A percentile compares a stretch with the other conserved stretches of the same genome.
Evolutionary conservation across 2,888 invertebrate species (phyloP).

Genomic region (Tortricodes alternella): DNA sequence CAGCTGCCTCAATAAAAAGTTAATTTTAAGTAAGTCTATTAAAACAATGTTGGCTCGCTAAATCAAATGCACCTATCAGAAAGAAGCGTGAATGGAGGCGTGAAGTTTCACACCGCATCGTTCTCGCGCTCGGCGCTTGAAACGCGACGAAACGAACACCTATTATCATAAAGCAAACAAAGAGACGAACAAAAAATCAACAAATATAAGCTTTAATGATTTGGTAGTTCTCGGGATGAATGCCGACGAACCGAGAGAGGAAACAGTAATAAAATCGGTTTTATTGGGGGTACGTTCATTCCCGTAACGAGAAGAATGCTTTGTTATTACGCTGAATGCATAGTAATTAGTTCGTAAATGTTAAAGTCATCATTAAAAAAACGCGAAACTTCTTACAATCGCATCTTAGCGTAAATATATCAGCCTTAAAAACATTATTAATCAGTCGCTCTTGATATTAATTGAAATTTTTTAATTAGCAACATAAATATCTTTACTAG

Average conservation of each 20-base stretch:
- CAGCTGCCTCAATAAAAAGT: constrained; percentile 45
- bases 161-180: constrained; percentile 82
- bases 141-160: constrained; percentile 73
- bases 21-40: constrained; percentile 60
- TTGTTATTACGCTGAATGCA: constrained; percentile 47
- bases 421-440: too few species aligned
- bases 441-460: too few species aligned
- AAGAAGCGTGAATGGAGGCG: constrained; percentile 75
- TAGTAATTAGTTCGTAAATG: constrained; percentile 51
- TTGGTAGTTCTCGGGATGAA: constrained; percentile 76
- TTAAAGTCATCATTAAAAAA: not conserved
- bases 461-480: too few species aligned
- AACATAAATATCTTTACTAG: too few species aligned
- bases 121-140: constrained; percentile 61
- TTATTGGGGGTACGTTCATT: constrained; percentile 66
- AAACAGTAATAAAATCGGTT: constrained; percentile 75
- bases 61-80: constrained; percentile 76
- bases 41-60: constrained; percentile 73
- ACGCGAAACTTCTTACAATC: not conserved
- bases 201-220: constrained; percentile 77
- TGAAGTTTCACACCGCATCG: constrained; percentile 79
- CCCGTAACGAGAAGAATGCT: constrained; percentile 43
- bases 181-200: constrained; percentile 70
- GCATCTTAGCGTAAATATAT: too few species aligned
- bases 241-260: constrained; percentile 72